Evolutionary conservation across 2,113 vertebrate genomes (phyloP), one percentile per base, ranked within the genome.

Genomic region (Oryzias curvinotus): DNA sequence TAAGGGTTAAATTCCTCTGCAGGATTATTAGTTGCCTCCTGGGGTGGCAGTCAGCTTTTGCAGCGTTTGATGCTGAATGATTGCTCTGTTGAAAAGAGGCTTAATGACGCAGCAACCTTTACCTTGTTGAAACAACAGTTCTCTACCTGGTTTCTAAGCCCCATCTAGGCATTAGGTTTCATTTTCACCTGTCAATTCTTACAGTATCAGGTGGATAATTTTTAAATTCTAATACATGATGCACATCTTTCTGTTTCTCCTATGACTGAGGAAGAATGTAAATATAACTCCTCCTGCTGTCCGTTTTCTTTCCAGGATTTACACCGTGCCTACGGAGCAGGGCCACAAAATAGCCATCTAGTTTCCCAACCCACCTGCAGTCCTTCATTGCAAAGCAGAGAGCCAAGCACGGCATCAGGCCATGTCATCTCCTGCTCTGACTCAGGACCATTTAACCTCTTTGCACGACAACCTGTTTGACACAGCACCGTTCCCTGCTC

Each of bases 81-180:
- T 87, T 69, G 81, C 83, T 71, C 65, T 52, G 71, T 85, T 88
- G 86, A 87, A 89, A 90, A 85, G 85, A 84, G 73, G 86, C 84
- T 91, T 90, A 91, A 90, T 92, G 85, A 85, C 87, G 85, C 87
- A 85, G 89, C 89, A 92, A 90, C 90, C 88, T 79, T 43, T 71
- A 62, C 84, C 71, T 82, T 88, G 85, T 84, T 89, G 84, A 85
- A 85, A 90, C 89, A 91, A 89, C 91, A 87, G 62, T 63, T 74
- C 60, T 80, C 79, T 73, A 78, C 83, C 71, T 69, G 72, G 68
- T 82, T 82, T 83, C 36, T 75, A 77, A 77, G 76, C 75, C 79
- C 77, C 85, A 90, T 87, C 86, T 75, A 71, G 85, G 82, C 78
- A 79, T 81, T 75, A 83, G 83, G 62, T 57, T 57, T 70, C 75